A percentile compares a stretch with the other conserved stretches of the same genome.
phyloP scores from a whole-genome alignment of 2,797 vertebrate genomes.

The Catharus ustulatus region DNA sequence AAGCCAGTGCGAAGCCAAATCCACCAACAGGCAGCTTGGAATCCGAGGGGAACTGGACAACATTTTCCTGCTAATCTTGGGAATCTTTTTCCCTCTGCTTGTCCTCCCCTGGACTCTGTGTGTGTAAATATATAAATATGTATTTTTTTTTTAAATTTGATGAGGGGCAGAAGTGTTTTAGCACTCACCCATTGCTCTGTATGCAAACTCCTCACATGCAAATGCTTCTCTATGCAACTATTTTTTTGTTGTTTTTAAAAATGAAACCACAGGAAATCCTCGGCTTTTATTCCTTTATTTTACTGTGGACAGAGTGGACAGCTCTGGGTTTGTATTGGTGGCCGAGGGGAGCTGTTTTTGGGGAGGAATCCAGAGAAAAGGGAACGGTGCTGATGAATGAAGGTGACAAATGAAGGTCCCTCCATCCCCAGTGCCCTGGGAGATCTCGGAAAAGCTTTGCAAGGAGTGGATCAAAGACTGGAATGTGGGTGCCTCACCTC shows the following conservation, averaged over 20 bases:
- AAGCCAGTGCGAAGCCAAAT: neutral
- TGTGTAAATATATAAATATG: neutral
- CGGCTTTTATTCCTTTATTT: neutral
- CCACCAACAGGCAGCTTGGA: constrained; percentile 11
- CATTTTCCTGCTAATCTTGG: neutral
- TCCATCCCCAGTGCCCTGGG: neutral
- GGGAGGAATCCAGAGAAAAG: neutral
- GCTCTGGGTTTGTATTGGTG: neutral
- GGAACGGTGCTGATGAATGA: neutral
- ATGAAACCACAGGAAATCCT: neutral
- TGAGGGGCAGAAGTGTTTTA: neutral
- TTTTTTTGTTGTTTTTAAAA: neutral
- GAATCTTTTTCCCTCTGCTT: neutral
- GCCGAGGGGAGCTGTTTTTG: neutral
- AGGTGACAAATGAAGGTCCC: neutral
- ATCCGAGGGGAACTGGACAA: neutral
- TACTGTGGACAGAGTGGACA: neutral
- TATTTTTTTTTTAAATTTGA: neutral
- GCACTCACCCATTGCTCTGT: neutral
- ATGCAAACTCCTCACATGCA: neutral
- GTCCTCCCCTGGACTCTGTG: neutral
- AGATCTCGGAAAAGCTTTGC: neutral
- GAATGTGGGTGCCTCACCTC: neutral
- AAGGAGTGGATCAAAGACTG: neutral
- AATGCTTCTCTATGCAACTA: neutral